A percentile compares a stretch with the other conserved stretches of the same genome.
phyloP scores from a whole-genome alignment of 2,888 invertebrate species.

The Microctonus aethiopoides region DNA sequence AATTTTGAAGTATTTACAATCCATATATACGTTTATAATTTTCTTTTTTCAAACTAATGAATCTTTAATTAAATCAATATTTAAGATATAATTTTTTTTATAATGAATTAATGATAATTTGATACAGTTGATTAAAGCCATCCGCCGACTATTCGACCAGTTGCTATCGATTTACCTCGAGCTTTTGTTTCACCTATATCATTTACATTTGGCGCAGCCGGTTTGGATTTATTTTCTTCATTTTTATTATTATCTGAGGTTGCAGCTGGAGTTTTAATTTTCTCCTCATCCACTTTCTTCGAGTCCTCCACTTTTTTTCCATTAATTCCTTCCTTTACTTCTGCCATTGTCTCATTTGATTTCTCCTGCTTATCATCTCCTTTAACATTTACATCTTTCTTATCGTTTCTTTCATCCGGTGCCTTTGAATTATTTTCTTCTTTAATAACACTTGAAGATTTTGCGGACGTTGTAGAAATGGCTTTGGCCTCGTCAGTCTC shows the following conservation, averaged over 20 bases:
- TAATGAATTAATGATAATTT: background rate
- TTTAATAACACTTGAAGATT: conserved; percentile 30
- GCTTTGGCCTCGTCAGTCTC: conserved; percentile 58
- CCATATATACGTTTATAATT: background rate
- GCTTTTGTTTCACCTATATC: conserved; percentile 67
- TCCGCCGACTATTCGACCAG: conserved; percentile 79
- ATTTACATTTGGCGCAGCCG: conserved; percentile 38
- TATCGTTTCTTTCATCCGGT: background rate
- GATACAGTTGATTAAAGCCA: conserved; percentile 72
- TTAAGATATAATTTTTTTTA: background rate
- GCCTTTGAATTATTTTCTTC: conserved; percentile 35
- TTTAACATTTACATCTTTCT: no score
- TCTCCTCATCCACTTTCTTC: background rate
- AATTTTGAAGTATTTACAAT: no score
- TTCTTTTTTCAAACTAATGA: conserved; percentile 3
- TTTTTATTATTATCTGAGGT: conserved; percentile 45
- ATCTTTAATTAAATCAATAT: background rate
- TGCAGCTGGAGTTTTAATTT: no score
- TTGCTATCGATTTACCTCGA: conserved; percentile 77
- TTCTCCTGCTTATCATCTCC: no score
- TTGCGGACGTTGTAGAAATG: conserved; percentile 60
- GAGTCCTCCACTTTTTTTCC: no score
- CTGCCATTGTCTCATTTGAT: no score
- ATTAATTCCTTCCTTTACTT: no score
- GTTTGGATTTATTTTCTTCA: conserved; percentile 45